Evolutionary conservation across 2,113 vertebrate genomes (phyloP).

Genomic region (Xenotilapia flavipinnis): DNA sequence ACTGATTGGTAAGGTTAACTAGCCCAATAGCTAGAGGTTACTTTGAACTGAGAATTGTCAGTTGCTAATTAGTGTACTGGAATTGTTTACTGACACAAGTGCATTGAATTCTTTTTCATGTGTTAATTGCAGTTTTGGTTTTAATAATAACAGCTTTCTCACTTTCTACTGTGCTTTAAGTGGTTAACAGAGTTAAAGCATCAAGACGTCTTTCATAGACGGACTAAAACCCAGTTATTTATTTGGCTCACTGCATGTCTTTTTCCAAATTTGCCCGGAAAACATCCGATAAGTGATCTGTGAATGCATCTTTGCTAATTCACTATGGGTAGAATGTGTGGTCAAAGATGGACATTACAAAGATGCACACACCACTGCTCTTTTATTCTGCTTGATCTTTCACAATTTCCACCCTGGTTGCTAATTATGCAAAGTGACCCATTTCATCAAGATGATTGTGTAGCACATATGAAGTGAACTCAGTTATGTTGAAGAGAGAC

Average conservation of each 20-base stretch:
- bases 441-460: background rate
- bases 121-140: background rate
- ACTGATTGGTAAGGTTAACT: background rate
- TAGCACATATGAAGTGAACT: background rate
- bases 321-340: background rate
- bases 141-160: background rate
- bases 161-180: background rate
- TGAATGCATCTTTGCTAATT: conserved; percentile 16
- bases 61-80: background rate
- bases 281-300: background rate
- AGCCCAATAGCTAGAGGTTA: background rate
- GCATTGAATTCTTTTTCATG: background rate
- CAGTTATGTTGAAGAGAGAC: background rate
- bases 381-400: conserved; percentile 35
- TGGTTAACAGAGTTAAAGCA: background rate
- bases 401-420: background rate
- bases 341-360: conserved; percentile 9
- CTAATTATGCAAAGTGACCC: conserved; percentile 28
- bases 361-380: background rate
- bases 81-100: background rate
- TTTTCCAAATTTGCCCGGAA: background rate
- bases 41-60: background rate
- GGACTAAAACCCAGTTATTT: background rate
- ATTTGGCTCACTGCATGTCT: background rate
- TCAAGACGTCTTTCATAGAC: background rate